These are phyloP conservation scores for Trichechus manatus DNA, from an alignment of 2,113 vertebrate genomes.

Conservation along the genomic window DNA sequence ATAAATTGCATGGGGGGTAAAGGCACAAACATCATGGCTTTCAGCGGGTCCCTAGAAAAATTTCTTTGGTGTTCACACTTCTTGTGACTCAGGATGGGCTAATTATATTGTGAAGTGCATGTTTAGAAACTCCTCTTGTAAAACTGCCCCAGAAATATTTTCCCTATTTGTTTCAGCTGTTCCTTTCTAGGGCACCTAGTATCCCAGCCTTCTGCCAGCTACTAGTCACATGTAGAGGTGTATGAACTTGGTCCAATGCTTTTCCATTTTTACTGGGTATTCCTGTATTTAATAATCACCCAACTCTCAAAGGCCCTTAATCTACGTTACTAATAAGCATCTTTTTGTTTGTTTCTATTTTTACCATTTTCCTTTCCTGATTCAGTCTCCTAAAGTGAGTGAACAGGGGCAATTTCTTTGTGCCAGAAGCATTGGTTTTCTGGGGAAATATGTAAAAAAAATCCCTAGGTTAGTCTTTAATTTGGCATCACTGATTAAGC, in stretches of 20 bases:
- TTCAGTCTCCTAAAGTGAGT: background rate
- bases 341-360: background rate
- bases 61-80: background rate
- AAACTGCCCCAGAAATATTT: background rate
- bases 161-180: background rate
- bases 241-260: background rate
- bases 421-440: conserved; percentile 8
- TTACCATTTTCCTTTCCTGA: background rate
- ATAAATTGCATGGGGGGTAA: background rate
- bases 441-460: background rate
- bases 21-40: background rate
- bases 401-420: background rate
- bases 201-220: background rate
- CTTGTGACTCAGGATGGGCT: background rate
- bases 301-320: background rate
- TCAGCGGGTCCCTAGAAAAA: background rate
- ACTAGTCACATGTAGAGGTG: background rate
- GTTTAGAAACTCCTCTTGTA: background rate
- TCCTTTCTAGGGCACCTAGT: background rate
- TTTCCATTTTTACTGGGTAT: background rate
- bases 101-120: background rate
- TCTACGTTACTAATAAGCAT: background rate
- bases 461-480: background rate
- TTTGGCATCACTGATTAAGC: conserved; percentile 48
- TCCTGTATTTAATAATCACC: background rate